Percentiles rank a stretch among this genome's conserved stretches.
phyloP scores from a whole-genome alignment of 1,140 invertebrate genomes.

The Episyrphus balteatus region DNA sequence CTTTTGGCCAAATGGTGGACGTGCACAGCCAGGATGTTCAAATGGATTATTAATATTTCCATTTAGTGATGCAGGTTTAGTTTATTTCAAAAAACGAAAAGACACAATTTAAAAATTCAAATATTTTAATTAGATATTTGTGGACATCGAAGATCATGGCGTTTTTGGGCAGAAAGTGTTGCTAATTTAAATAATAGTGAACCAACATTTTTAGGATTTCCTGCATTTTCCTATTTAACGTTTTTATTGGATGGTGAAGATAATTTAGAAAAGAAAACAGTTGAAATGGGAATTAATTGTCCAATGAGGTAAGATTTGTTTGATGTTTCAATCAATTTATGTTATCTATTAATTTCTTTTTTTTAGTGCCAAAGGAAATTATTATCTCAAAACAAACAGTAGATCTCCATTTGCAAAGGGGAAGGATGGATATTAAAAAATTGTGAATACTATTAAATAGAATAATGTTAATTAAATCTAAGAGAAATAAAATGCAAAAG shows the following conservation, averaged over 20 bases:
- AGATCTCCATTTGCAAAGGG: slow-evolving; percentile 13
- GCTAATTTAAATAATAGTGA: slow-evolving; percentile 21
- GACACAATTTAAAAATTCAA: no score
- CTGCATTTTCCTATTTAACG: no score
- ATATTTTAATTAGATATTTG: slow-evolving; percentile 44
- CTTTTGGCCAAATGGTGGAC: slow-evolving; percentile 45
- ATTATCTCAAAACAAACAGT: slow-evolving; percentile 16
- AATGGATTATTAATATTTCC: background rate
- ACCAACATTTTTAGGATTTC: no score
- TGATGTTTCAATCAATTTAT: background rate
- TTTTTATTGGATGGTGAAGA: slow-evolving; percentile 29
- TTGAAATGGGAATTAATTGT: slow-evolving; percentile 4
- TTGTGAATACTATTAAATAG: no score
- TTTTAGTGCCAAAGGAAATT: slow-evolving; percentile 12
- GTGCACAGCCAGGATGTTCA: slow-evolving; percentile 41
- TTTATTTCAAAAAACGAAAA: no score
- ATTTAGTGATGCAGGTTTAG: slow-evolving; percentile 1
- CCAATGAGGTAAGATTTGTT: background rate
- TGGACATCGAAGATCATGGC: slow-evolving; percentile 47
- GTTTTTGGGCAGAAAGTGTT: slow-evolving; percentile 43
- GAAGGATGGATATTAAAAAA: no score
- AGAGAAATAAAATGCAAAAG: no score
- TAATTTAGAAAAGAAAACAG: slow-evolving; percentile 3
- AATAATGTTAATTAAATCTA: no score
- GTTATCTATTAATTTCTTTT: background rate